A percentile compares a stretch with the other conserved stretches of the same genome.
Evolutionary conservation across 2,113 vertebrate genomes (phyloP).

Genomic region (Phalacrocorax aristotelis): DNA sequence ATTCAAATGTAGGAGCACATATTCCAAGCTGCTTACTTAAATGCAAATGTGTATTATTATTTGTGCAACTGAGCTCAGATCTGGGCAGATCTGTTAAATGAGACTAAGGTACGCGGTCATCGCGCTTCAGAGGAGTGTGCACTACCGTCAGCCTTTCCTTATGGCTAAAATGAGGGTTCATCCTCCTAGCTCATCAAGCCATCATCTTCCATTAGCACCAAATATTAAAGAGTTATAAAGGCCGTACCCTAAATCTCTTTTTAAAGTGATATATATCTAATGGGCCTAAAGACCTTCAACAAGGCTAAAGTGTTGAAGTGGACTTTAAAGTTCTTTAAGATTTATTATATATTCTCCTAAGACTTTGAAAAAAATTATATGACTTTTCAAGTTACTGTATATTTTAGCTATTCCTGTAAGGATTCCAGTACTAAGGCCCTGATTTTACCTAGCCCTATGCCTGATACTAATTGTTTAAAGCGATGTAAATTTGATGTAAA

Average conservation of each 20-base stretch:
- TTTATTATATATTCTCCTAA: neutral
- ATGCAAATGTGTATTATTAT: neutral
- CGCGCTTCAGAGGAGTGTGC: neutral
- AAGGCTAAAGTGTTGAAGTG: neutral
- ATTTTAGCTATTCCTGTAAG: neutral
- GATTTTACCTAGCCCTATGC: neutral
- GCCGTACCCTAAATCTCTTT: neutral
- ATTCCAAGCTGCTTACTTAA: neutral
- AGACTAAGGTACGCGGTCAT: neutral
- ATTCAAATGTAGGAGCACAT: neutral
- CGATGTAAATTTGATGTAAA: neutral
- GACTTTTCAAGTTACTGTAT: neutral
- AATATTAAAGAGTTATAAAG: neutral
- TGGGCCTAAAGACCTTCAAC: neutral
- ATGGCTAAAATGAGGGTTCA: neutral
- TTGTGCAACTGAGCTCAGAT: neutral
- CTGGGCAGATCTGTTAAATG: neutral
- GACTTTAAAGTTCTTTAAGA: neutral
- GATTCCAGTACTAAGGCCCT: neutral
- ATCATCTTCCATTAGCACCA: neutral
- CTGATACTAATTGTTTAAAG: neutral
- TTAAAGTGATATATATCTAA: neutral
- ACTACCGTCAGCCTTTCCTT: neutral
- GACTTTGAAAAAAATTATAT: neutral
- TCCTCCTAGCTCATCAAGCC: neutral